Conservation (phyloP, 2,113 vertebrate genomes). For the cat (Felis catus) region DNA sequence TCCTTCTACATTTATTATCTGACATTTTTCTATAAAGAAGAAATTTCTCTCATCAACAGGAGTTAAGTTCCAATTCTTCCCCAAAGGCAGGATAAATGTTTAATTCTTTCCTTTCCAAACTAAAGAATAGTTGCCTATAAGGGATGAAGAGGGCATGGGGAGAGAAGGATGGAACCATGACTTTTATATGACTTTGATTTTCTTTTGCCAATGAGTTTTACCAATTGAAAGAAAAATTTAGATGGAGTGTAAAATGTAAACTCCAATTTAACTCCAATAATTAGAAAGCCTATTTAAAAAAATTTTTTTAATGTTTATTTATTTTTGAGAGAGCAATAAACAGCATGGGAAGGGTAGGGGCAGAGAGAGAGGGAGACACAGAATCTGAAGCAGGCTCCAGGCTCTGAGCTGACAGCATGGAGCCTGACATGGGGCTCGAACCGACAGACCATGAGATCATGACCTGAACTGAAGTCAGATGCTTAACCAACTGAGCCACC, state of each 20-base stretch:
- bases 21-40: conserved; percentile 14
- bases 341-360: too few relatives aligned
- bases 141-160: background rate
- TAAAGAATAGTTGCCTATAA: background rate
- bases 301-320: too few relatives aligned
- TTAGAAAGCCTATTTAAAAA: background rate
- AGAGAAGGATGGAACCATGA: background rate
- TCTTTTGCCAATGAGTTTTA: background rate
- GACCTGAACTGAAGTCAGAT: too few relatives aligned
- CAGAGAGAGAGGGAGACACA: too few relatives aligned
- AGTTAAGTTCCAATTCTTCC: background rate
- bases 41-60: background rate
- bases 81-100: background rate
- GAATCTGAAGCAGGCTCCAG: too few relatives aligned
- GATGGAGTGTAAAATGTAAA: background rate
- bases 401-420: too few relatives aligned
- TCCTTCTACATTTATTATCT: conserved; percentile 6
- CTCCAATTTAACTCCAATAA: background rate
- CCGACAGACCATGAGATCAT: too few relatives aligned
- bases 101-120: conserved; percentile 12
- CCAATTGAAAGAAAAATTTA: background rate
- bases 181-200: background rate
- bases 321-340: too few relatives aligned
- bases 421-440: too few relatives aligned
- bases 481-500: too few relatives aligned